Evolutionary conservation across 2,888 invertebrate genomes (phyloP), one percentile per base, ranked within the genome.

Genomic region (Plutella xylostella): DNA sequence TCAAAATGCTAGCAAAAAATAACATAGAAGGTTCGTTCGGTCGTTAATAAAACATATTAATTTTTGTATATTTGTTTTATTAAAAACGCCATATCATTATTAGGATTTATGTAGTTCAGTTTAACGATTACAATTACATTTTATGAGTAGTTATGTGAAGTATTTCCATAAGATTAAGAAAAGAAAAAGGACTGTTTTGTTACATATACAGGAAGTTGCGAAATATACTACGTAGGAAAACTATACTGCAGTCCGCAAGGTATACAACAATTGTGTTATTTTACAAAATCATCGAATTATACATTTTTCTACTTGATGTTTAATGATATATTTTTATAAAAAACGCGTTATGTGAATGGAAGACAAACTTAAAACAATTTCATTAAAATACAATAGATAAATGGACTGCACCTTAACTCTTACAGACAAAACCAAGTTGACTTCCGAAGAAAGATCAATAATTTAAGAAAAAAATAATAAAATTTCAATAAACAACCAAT

Each of bases 71-170:
- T 73, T 77, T 80, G 73, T 80, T 83, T 83, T 83, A 82, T 82
- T 83, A 80, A 83, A 83, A 83, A 80, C 83, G 82, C 82, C 82
- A 82, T 83, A 79, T 83, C 80, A 80, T 76, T 83, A 82, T 83
- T 82, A 83, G 80, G 83, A 83, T 79, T 82, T 80, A 82, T 78
- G 83, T 82, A 82, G 79, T 79, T 79, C 79, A 68, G 80, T 82
- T 78, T 80, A 82, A 80, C 80, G 78, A 78, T 80, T 82, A 83
- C 82, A 82, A 68, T 72, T 75, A 70, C 65, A 68, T 66, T 75
- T 79, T 77, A 83, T 74, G 82, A 79, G 79, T 82, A 80, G 71
- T 78, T 79, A 80, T 60, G 73, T 74, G 74, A 78, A 77, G 72
- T 73, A 73, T 74, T 69, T 71, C 66, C 58, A 63, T 68, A 76